phyloP scores from a whole-genome alignment of 2,797 vertebrate genomes.

The Petrocephalus sullivani region DNA sequence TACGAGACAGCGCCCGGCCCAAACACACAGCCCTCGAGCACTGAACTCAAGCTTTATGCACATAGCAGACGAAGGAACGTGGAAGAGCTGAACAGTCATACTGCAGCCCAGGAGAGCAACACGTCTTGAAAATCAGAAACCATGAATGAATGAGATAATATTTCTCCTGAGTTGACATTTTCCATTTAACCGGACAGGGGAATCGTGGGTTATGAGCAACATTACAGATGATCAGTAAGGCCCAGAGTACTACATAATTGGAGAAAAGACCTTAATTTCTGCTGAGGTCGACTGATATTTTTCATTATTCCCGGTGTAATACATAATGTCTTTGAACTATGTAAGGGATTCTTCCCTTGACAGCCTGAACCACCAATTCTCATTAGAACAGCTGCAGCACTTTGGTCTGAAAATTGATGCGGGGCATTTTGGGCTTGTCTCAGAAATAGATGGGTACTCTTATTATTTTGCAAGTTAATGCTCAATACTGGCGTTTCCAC shows the following conservation, averaged over 20 bases:
- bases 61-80: neutral
- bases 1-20: neutral
- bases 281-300: neutral
- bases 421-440: constrained; percentile 20
- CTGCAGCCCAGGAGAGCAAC: constrained; percentile 40
- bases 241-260: neutral
- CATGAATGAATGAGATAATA: constrained; percentile 46
- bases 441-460: constrained; percentile 25
- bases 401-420: constrained; percentile 31
- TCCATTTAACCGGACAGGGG: constrained; percentile 37
- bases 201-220: neutral
- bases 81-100: constrained; percentile 26
- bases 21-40: neutral
- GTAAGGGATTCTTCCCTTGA: constrained; percentile 9
- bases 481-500: neutral
- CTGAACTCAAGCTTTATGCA: neutral
- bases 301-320: neutral
- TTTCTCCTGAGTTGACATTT: constrained; percentile 21
- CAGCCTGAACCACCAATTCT: constrained; percentile 10
- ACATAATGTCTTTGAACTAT: neutral
- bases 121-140: constrained; percentile 38
- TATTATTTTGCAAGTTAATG: neutral
- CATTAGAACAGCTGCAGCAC: constrained; percentile 27
- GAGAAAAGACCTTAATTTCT: neutral
- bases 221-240: constrained; percentile 1